Percentiles rank a stretch among this genome's conserved stretches.
Conservation (phyloP, 1,140 invertebrate species). For the Trichonephila clavata region DNA sequence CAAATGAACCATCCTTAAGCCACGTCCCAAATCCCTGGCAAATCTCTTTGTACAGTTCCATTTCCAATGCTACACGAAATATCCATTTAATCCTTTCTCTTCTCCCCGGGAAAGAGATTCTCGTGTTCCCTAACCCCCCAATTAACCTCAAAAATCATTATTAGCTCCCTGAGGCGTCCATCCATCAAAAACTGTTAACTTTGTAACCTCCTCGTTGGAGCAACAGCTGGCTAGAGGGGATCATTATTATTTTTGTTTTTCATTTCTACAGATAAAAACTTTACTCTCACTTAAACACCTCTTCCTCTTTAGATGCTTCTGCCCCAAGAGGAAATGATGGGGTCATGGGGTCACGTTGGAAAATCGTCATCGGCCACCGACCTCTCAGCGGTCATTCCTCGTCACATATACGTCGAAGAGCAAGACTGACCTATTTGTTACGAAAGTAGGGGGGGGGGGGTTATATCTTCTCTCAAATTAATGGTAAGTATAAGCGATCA, state of each 20-base stretch:
- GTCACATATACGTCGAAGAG: not conserved
- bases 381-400: constrained; percentile 22
- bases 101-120: not conserved
- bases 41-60: not conserved
- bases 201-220: not conserved
- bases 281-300: not conserved
- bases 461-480: no score
- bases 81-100: not conserved
- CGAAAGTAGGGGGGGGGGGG: no score
- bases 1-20: not conserved
- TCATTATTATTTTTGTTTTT: not conserved
- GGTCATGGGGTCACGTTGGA: not conserved
- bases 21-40: not conserved
- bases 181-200: constrained; percentile 19
- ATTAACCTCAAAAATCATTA: not conserved
- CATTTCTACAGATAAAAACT: not conserved
- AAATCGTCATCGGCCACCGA: constrained; percentile 42
- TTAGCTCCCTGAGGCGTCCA: not conserved
- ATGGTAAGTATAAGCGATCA: no score
- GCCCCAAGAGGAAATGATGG: not conserved
- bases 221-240: not conserved
- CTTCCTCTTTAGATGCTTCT: no score
- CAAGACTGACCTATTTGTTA: not conserved
- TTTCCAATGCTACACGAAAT: not conserved
- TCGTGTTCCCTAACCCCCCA: constrained; percentile 5